Conservation (phyloP, 2,113 vertebrate species). For the Lanius collurio region DNA sequence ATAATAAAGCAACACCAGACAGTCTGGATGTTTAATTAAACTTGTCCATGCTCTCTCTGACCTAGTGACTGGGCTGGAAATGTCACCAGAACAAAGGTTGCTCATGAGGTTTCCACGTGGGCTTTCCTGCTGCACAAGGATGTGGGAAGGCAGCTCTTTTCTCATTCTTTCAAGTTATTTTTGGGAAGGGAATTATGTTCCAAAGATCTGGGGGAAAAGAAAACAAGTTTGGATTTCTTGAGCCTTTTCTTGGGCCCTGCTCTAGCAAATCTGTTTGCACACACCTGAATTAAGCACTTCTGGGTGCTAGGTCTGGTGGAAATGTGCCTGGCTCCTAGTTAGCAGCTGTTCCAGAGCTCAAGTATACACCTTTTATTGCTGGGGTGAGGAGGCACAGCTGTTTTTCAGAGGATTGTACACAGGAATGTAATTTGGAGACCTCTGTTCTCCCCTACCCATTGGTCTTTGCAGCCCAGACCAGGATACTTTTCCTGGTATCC, state of each 20-base stretch:
- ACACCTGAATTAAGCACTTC: neutral
- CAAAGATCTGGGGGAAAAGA: neutral
- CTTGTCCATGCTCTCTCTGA: neutral
- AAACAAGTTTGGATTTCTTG: neutral
- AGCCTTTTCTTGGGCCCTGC: neutral
- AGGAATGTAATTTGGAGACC: neutral
- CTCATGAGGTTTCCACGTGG: neutral
- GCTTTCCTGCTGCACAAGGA: neutral
- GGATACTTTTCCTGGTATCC: neutral
- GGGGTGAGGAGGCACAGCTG: neutral
- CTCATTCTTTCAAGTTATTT: neutral
- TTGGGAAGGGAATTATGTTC: neutral
- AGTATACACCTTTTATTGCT: neutral
- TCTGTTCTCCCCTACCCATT: neutral
- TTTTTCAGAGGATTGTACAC: neutral
- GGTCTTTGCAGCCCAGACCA: neutral
- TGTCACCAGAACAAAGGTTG: conserved; percentile 31
- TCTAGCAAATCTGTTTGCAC: neutral
- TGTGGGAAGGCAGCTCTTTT: neutral
- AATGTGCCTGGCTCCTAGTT: neutral
- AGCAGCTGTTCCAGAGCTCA: neutral
- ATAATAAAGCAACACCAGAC: conserved; percentile 41
- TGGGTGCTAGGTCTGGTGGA: neutral
- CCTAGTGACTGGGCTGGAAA: conserved; percentile 28
- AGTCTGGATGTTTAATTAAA: conserved; percentile 50